Percentiles rank a stretch among this genome's conserved stretches.
Evolutionary conservation across 92 coral and sea anemone species (phyloP).

Genomic region (Bergia sp.): DNA sequence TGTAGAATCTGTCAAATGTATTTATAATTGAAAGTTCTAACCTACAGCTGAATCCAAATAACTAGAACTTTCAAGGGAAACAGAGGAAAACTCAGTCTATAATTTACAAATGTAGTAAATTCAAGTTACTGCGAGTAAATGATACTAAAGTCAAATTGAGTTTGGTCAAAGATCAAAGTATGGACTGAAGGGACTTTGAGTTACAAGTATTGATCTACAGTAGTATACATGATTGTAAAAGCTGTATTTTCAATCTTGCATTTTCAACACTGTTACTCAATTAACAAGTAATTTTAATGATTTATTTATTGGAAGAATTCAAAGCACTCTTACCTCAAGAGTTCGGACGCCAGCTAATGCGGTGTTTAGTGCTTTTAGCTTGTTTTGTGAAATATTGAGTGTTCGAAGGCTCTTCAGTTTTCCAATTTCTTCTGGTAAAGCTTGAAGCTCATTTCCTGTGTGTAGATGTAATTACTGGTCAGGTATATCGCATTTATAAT

Average conservation of each 20-base stretch:
- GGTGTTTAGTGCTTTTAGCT: constrained; percentile 71
- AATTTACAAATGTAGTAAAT: too few species aligned
- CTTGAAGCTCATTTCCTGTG: constrained; percentile 81
- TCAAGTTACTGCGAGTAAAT: too few species aligned
- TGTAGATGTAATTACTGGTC: background rate
- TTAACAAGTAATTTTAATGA: background rate
- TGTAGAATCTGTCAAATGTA: too few species aligned
- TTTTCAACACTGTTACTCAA: background rate
- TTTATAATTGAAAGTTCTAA: too few species aligned
- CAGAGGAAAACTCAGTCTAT: background rate
- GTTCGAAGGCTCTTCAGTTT: constrained; percentile 81
- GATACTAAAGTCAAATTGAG: too few species aligned
- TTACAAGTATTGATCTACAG: too few species aligned
- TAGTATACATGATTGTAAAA: too few species aligned
- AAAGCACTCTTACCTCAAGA: constrained; percentile 66
- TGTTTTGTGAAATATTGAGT: constrained; percentile 80
- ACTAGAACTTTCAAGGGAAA: background rate
- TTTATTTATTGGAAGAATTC: background rate
- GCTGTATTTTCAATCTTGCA: too few species aligned
- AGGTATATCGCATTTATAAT: too few species aligned
- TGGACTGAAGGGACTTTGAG: too few species aligned
- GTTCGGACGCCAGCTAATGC: constrained; percentile 86
- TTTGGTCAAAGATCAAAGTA: too few species aligned
- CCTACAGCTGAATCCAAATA: background rate
- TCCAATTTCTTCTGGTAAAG: constrained; percentile 87